A percentile compares a stretch with the other conserved stretches of the same genome.
Evolutionary conservation across 2,797 vertebrate species (phyloP).

Genomic region (Anguilla obscura): DNA sequence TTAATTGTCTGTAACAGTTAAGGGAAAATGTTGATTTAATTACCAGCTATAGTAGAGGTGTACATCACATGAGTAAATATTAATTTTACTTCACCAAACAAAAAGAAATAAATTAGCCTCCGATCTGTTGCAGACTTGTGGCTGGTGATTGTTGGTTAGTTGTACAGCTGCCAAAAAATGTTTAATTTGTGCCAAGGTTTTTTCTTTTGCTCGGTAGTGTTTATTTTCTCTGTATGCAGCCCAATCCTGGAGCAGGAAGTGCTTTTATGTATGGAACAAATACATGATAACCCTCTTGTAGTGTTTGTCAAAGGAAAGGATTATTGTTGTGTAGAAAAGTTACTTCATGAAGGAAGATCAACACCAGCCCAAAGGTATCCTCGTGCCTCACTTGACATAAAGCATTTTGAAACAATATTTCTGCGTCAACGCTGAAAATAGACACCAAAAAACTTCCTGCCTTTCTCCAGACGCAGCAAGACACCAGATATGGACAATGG

Average conservation of each 20-base stretch:
- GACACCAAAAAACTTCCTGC: conserved; percentile 11
- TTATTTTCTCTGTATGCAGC: not conserved
- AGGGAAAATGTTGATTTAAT: not conserved
- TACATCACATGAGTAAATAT: not conserved
- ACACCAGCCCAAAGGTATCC: not conserved
- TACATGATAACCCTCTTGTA: not conserved
- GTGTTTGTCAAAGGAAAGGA: not conserved
- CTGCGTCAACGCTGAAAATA: not conserved
- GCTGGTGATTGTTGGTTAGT: not conserved
- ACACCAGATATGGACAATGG: conserved; percentile 19
- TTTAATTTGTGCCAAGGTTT: not conserved
- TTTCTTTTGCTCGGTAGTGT: not conserved
- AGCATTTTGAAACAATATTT: not conserved
- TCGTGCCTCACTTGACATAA: not conserved
- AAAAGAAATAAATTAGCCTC: not conserved
- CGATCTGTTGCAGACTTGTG: not conserved
- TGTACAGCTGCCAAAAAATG: not conserved
- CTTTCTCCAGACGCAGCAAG: conserved; percentile 29
- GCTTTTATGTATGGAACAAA: conserved; percentile 16
- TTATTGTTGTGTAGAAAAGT: conserved; percentile 24
- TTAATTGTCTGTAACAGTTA: not conserved
- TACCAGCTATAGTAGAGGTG: not conserved
- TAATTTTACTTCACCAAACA: not conserved
- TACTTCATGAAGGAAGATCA: not conserved
- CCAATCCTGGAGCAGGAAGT: conserved; percentile 17